Conservation (phyloP, 2,888 invertebrate genomes). For the Hipparchia semele region DNA sequence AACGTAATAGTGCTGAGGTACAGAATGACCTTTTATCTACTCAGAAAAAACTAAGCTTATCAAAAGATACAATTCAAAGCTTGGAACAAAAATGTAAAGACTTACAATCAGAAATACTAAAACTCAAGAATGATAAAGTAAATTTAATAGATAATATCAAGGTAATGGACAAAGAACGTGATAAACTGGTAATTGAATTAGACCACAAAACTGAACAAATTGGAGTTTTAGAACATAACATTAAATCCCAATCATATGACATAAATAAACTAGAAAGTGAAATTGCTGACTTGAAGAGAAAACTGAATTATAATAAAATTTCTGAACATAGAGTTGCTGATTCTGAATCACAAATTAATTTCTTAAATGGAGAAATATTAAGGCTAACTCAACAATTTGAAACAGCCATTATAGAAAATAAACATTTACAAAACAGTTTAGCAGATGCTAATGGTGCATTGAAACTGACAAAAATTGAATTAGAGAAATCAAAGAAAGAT, state of each 20-base stretch:
- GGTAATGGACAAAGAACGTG: slow-evolving; percentile 88
- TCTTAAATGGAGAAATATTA: slow-evolving; percentile 84
- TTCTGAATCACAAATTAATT: slow-evolving; percentile 79
- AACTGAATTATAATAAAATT: slow-evolving; percentile 69
- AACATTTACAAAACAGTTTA: slow-evolving; percentile 89
- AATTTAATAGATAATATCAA: slow-evolving; percentile 85
- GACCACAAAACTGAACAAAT: slow-evolving; percentile 89
- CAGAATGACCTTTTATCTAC: slow-evolving; percentile 86
- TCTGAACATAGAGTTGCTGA: slow-evolving; percentile 78
- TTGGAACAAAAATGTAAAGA: slow-evolving; percentile 84
- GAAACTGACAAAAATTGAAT: slow-evolving; percentile 85
- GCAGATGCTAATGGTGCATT: slow-evolving; percentile 85
- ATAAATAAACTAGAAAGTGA: slow-evolving; percentile 80
- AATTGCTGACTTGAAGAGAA: slow-evolving; percentile 81
- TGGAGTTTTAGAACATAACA: slow-evolving; percentile 85
- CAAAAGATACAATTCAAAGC: slow-evolving; percentile 81
- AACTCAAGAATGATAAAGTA: slow-evolving; percentile 85
- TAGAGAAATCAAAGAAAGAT: slow-evolving; percentile 87
- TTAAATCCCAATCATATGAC: slow-evolving; percentile 83
- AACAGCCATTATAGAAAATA: slow-evolving; percentile 85
- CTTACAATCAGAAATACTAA: slow-evolving; percentile 83
- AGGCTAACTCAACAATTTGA: slow-evolving; percentile 82
- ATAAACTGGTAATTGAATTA: slow-evolving; percentile 85
- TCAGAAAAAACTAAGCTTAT: slow-evolving; percentile 85
- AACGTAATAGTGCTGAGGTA: slow-evolving; percentile 86